Conservation (phyloP, 2,797 vertebrate genomes). For the Heliangelus exortis region DNA sequence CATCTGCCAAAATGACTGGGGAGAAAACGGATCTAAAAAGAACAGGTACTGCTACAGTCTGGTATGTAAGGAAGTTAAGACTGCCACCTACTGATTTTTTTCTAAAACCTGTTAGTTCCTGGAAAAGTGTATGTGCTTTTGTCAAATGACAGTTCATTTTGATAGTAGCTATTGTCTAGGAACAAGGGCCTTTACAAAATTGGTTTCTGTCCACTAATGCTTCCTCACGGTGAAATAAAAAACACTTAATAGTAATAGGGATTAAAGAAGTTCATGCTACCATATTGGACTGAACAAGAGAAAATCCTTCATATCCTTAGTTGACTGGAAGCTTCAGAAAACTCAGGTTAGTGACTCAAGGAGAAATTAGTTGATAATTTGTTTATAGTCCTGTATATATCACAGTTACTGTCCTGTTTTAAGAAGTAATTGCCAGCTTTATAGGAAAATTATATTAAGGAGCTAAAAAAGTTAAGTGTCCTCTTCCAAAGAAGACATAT, state of each 20-base stretch:
- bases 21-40: constrained; percentile 42
- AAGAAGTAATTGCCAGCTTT: neutral
- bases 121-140: constrained; percentile 59
- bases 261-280: constrained; percentile 43
- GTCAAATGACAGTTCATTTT: constrained; percentile 74
- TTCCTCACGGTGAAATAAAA: constrained; percentile 36
- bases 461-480: neutral
- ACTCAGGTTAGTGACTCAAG: constrained; percentile 1
- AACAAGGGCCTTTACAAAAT: constrained; percentile 77
- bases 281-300: neutral
- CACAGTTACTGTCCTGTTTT: neutral
- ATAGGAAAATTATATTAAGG: neutral
- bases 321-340: constrained; percentile 49
- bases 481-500: neutral
- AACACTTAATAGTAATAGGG: neutral
- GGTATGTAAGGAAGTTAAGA: constrained; percentile 85
- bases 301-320: neutral
- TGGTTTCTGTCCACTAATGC: constrained; percentile 37
- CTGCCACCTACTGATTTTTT: constrained; percentile 94
- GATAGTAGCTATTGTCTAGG: constrained; percentile 76
- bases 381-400: neutral
- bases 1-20: neutral
- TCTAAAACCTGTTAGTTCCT: constrained; percentile 69
- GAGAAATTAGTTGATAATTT: constrained; percentile 48
- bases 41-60: constrained; percentile 7